A percentile compares a stretch with the other conserved stretches of the same genome.
Evolutionary conservation across 2,797 vertebrate genomes (phyloP).

Genomic region (Galaxias olidus): DNA sequence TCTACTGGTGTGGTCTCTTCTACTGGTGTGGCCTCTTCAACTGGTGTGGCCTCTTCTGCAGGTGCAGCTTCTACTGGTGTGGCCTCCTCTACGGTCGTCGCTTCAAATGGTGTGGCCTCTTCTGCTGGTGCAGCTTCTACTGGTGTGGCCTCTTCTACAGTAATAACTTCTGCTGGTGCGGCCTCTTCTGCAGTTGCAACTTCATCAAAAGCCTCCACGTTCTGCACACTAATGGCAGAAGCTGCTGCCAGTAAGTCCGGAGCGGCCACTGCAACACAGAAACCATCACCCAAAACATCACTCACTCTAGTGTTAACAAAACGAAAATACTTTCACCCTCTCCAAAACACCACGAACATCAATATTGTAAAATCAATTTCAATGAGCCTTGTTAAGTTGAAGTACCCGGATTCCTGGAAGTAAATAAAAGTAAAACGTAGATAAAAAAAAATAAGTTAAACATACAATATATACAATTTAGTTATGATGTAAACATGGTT

Average conservation of each 20-base stretch:
- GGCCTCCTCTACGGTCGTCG: slow-evolving; percentile 1
- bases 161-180: neutral
- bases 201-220: slow-evolving; percentile 7
- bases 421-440: no score
- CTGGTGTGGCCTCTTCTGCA: slow-evolving; percentile 16
- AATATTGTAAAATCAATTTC: neutral
- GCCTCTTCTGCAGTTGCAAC: slow-evolving; percentile 18
- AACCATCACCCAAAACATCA: slow-evolving; percentile 64
- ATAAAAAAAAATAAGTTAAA: no score
- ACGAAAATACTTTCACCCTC: slow-evolving; percentile 2
- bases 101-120: slow-evolving; percentile 11
- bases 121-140: slow-evolving; percentile 16
- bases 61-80: slow-evolving; percentile 1
- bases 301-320: slow-evolving; percentile 37
- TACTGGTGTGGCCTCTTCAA: slow-evolving; percentile 2
- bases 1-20: slow-evolving; percentile 7
- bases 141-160: neutral
- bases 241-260: slow-evolving; percentile 48
- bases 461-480: no score
- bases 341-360: slow-evolving; percentile 23
- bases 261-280: slow-evolving; percentile 73
- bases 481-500: no score
- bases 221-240: slow-evolving; percentile 43
- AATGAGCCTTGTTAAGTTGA: no score
- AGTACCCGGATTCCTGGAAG: no score